Percentiles rank a stretch among this genome's conserved stretches.
Evolutionary conservation across 2,888 invertebrate genomes (phyloP).

Genomic region (Sepiola atlantica): DNA sequence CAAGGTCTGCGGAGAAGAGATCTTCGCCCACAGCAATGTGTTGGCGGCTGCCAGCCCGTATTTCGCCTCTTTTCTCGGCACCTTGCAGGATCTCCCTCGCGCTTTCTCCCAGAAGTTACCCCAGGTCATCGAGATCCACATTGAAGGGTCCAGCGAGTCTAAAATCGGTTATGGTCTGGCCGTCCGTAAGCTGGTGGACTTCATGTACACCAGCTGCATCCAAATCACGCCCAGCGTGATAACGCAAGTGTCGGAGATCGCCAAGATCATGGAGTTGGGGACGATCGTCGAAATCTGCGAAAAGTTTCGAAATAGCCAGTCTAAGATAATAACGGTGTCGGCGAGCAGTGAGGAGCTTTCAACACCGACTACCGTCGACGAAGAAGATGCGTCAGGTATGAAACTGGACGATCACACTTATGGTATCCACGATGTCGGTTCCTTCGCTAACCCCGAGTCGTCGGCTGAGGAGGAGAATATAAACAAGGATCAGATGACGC

Average conservation of each 20-base stretch:
- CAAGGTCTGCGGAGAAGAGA: constrained; percentile 67
- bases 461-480: not conserved
- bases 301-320: constrained; percentile 15
- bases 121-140: constrained; percentile 72
- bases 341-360: too few species aligned
- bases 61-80: constrained; percentile 67
- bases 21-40: constrained; percentile 72
- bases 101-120: constrained; percentile 70
- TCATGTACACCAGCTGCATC: constrained; percentile 70
- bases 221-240: constrained; percentile 58
- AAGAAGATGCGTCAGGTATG: not conserved
- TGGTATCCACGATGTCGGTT: not conserved
- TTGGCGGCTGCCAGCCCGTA: constrained; percentile 72
- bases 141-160: constrained; percentile 62
- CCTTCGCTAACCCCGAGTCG: not conserved
- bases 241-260: constrained; percentile 67
- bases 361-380: not conserved
- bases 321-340: not conserved
- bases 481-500: not conserved
- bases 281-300: constrained; percentile 58
- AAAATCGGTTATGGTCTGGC: constrained; percentile 66
- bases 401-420: not conserved
- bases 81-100: constrained; percentile 68
- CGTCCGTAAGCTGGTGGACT: constrained; percentile 69
- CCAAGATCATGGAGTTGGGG: constrained; percentile 71